Base-by-base conservation (phyloP, 1,140 invertebrate genomes). In the Neocloeon triangulifer region DNA sequence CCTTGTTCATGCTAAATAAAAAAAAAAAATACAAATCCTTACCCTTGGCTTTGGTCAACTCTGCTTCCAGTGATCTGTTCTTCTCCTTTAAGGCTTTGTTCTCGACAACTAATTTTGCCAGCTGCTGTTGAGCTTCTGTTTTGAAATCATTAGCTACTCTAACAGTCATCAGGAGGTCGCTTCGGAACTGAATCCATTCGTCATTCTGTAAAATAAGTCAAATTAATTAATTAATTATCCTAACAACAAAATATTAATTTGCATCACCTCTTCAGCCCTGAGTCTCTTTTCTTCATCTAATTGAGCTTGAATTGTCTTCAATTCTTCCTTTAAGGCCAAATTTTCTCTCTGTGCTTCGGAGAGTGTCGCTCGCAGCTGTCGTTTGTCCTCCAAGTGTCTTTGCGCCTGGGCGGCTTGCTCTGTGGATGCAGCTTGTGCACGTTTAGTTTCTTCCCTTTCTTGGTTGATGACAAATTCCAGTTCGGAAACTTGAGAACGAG, bases 121-220 rank as follows among this genome's bases (percentile, higher is more conserved):
- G 58, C 42, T 85, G 77, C 32, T 70, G 62, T 45, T 81, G 74
- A 0, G 78, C 75, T 51, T 84, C 78, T 15, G 75, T 80, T 50
- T 88, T 86, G 52, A 92, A 88, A 49, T 92, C 84, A 53, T 92
- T 91, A 8, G 88, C 86, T 6, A 94, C 85, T 13, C 85, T 63
- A 0, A 95, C 88, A 0, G 86, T 85, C 56, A 82, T 84, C 18
- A 91, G 56, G 1, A 95, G 59, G 55, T 95, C 88, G 35, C 71
- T 72, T 50, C 92, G 84, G 58, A 92, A 92, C 49, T 88, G 80
- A 43, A 79, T 70, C 88, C 86, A 94, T 52, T 92, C 85, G 9
- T 73, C 62, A 39, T 65, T 69, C 61, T 72, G 41, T n/a, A 38
- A 45, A 5, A 32, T 25, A 35, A n/a, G n/a, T n/a, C 9, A 35